Evolutionary conservation across 2,888 invertebrate species (phyloP).

Genomic region (Lymantria dispar): DNA sequence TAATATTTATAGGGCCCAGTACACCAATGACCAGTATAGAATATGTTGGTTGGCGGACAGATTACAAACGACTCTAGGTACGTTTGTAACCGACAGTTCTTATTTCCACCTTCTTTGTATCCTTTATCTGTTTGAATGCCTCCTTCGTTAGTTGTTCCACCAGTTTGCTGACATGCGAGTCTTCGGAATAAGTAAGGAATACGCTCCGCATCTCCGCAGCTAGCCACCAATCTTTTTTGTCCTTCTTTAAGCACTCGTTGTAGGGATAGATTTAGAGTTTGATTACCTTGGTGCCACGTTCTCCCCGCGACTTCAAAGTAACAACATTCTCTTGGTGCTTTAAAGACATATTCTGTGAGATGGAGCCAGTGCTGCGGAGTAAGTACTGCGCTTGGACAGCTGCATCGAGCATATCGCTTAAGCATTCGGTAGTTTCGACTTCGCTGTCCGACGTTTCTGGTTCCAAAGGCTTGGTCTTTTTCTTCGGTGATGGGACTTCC

Average conservation of each 20-base stretch:
- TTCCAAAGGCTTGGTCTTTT: background rate
- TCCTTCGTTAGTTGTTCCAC: background rate
- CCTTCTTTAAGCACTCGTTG: constrained; percentile 3
- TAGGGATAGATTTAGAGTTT: constrained; percentile 11
- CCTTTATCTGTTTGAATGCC: constrained; percentile 1
- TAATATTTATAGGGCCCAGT: constrained; percentile 5
- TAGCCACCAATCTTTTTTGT: constrained; percentile 2
- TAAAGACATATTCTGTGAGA: constrained; percentile 11
- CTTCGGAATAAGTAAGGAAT: constrained; percentile 1
- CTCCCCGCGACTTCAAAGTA: constrained; percentile 12
- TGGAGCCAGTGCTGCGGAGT: constrained; percentile 8
- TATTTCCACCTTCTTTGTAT: constrained; percentile 2
- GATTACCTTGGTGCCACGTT: constrained; percentile 8
- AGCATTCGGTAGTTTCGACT: background rate
- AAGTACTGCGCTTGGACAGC: constrained; percentile 8
- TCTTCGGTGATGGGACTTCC: background rate
- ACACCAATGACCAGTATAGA: constrained; percentile 8
- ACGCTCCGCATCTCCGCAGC: background rate
- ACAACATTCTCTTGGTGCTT: constrained; percentile 6
- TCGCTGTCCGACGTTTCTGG: background rate
- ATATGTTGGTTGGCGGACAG: constrained; percentile 1
- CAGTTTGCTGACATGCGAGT: constrained; percentile 3
- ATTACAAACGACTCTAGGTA: constrained; percentile 2
- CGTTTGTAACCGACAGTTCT: no score
- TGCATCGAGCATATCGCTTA: constrained; percentile 2